Evolutionary conservation across 1,140 invertebrate species (phyloP), one percentile per base, ranked within the genome.

Genomic region (Saxidomus purpurata): DNA sequence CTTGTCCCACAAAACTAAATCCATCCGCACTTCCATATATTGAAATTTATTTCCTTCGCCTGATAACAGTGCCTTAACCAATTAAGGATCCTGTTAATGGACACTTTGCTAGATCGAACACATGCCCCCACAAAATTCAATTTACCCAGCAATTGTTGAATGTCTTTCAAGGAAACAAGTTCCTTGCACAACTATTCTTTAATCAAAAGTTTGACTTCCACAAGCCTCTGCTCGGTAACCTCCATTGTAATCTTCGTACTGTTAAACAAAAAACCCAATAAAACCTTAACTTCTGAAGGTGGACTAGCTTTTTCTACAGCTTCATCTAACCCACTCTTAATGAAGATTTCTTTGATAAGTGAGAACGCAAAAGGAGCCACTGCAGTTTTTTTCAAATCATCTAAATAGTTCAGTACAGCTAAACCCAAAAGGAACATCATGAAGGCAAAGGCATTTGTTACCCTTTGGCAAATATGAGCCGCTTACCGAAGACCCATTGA

Each of bases 181-280:
- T n/a, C n/a, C n/a, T n/a, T n/a, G n/a, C n/a, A n/a, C n/a, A n/a
- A n/a, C n/a, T n/a, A n/a, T n/a, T n/a, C n/a, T n/a, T n/a, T n/a
- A n/a, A n/a, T n/a, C 28, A 83, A 38, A 34, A 3, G 1, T 67
- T 40, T 36, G 1, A 63, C 40, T 36, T 83, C 55, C 28, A 63
- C 1, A 38, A 80, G 36, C n/a, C 77, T 61, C 55, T 63, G 3
- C 8, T 83, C 80, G 38, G 34, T n/a, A n/a, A n/a, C n/a, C n/a
- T n/a, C n/a, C n/a, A n/a, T n/a, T n/a, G n/a, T n/a, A n/a, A n/a
- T n/a, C 15, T n/a, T 40, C 1, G 38, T 25, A 83, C 55, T 83
- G 34, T 83, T 83, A 67, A 83, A 83, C 38, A 83, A 83, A 19
- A 83, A 22, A 38, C 55, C 80, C n/a, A 59, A 34, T 38, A 83